Conservation (phyloP, 2,113 vertebrate species). For the Dolichallabes microphthalmus region DNA sequence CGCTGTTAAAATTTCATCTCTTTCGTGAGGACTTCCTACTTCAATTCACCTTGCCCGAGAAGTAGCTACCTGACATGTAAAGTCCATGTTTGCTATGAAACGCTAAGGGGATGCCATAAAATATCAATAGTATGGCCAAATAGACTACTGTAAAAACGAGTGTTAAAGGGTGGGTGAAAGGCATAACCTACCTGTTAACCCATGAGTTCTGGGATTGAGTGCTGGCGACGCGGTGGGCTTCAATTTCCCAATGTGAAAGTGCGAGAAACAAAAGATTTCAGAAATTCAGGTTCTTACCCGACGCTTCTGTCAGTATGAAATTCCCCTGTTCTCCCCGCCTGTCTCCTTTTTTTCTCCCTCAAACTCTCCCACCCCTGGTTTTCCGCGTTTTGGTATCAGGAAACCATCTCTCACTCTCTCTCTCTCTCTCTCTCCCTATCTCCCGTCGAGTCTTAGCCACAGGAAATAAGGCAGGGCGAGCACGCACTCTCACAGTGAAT, state of each 20-base stretch:
- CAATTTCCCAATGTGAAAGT: constrained; percentile 68
- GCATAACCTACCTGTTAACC: constrained; percentile 77
- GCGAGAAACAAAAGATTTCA: constrained; percentile 64
- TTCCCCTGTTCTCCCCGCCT: constrained; percentile 66
- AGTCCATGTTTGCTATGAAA: constrained; percentile 9
- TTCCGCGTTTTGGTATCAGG: constrained; percentile 61
- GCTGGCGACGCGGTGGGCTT: constrained; percentile 69
- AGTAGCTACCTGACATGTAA: constrained; percentile 14
- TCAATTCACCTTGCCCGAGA: constrained; percentile 34
- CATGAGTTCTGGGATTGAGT: constrained; percentile 75
- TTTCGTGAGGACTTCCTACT: constrained; percentile 46
- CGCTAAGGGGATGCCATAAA: background rate
- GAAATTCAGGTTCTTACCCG: constrained; percentile 58
- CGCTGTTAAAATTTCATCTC: constrained; percentile 45
- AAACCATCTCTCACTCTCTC: constrained; percentile 65
- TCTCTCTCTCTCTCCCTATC: constrained; percentile 62
- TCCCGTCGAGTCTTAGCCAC: constrained; percentile 64
- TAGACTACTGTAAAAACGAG: constrained; percentile 31
- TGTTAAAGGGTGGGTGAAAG: constrained; percentile 62
- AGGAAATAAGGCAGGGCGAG: constrained; percentile 76
- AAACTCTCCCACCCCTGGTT: constrained; percentile 65
- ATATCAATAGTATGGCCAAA: constrained; percentile 15
- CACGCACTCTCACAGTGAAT: constrained; percentile 56
- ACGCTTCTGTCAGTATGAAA: constrained; percentile 66
- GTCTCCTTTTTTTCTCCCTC: constrained; percentile 45